Evolutionary conservation across 2,113 vertebrate genomes (phyloP), one percentile per base, ranked within the genome.

Genomic region (Corythoichthys intestinalis): DNA sequence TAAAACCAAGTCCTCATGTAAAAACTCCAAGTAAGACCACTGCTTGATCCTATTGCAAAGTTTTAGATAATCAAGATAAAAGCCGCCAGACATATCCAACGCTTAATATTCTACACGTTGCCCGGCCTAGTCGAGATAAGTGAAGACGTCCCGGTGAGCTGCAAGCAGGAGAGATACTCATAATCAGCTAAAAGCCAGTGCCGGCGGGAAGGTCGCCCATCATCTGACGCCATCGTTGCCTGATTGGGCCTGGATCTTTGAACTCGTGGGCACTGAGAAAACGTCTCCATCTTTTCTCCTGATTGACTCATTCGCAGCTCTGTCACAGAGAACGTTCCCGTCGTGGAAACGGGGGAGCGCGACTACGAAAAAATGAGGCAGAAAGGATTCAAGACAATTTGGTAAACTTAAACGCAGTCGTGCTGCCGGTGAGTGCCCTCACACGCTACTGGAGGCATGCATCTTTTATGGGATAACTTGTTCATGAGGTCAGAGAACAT

Each of bases 41-140:
- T 2, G 1, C 50, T 8, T 53, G 50, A 53, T 53, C 50, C 56
- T 13, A 6, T 11, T 14, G 34, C 13, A 53, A 53, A 60, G 12
- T 76, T 82, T 69, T 73, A 78, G 77, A 71, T 76, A 81, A 59
- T 57, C 69, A 64, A 66, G 76, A 82, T 79, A 82, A 85, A 82
- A 84, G 71, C 66, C 71, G 72, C n/a, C 9, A 38, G 15, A 61
- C 8, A 13, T 14, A 28, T 20, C 61, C 41, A 1, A 1, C 13
- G 67, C 50, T 50, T 44, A 38, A 59, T 66, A 53, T 63, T 79
- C 60, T 39, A 50, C 44, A 46, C 34, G 10, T 46, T 5, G 48
- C 75, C 79, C 79, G 78, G 67, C 57, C 3, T 53, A 75, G 77
- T 69, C 71, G 71, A 81, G 77, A 72, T 76, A 78, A 76, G 76